Percentiles rank a stretch among this genome's conserved stretches.
Conservation (phyloP, 2,888 invertebrate species). For the Drosophila meridionalis region DNA sequence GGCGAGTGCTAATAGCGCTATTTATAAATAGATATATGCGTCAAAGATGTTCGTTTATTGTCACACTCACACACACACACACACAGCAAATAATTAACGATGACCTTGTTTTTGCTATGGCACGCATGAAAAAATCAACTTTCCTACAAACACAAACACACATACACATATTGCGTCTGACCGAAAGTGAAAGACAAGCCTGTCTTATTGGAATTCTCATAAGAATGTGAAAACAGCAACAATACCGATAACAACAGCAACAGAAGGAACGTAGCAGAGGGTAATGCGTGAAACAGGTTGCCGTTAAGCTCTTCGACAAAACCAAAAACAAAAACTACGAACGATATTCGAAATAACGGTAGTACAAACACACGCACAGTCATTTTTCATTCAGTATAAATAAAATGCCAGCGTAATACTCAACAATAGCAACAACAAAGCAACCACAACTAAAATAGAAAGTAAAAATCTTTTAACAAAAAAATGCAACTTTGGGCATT, state of each 20-base stretch:
- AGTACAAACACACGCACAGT: conserved; percentile 28
- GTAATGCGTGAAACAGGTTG: conserved; percentile 55
- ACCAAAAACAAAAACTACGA: conserved; percentile 9
- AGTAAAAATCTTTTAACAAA: conserved; percentile 54
- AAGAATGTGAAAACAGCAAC: conserved; percentile 68
- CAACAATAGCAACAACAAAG: conserved; percentile 25
- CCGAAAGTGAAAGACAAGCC: conserved; percentile 70
- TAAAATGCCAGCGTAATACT: conserved; percentile 52
- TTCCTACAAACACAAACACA: conserved; percentile 39
- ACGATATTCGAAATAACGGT: conserved; percentile 48
- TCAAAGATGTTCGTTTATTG: conserved; percentile 46
- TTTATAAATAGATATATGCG: conserved; percentile 46
- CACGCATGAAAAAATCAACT: conserved; percentile 59
- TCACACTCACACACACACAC: conserved; percentile 9
- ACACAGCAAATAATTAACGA: conserved; percentile 19
- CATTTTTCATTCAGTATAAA: conserved; percentile 24
- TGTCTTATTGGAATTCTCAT: conserved; percentile 75
- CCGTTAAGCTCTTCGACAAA: conserved; percentile 29
- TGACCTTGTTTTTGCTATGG: conserved; percentile 60
- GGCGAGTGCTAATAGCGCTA: conserved; percentile 17
- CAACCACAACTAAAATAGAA: conserved; percentile 48
- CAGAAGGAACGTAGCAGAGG: conserved; percentile 19
- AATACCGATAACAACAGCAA: conserved; percentile 30
- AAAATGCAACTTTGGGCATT: conserved; percentile 52
- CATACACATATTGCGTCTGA: conserved; percentile 30